phyloP scores from a whole-genome alignment of 2,797 vertebrate genomes.

The Tokudaia tokunoshimensis region DNA sequence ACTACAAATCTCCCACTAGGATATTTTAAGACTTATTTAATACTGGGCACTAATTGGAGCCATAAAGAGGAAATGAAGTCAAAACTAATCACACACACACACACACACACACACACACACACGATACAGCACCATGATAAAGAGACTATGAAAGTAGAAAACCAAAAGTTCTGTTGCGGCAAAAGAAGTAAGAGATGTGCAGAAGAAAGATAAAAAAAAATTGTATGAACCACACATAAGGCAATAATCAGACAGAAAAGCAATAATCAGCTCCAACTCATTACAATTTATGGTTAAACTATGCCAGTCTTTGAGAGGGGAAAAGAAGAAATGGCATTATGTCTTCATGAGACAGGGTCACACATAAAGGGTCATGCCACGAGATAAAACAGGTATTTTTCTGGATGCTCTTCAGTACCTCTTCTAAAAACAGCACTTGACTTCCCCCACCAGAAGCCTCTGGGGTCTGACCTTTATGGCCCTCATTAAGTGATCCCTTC shows the following conservation, averaged over 20 bases:
- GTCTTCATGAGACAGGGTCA: conserved; percentile 13
- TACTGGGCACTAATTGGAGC: conserved; percentile 50
- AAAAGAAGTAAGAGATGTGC: not conserved
- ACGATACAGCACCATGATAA: not conserved
- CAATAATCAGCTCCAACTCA: conserved; percentile 25
- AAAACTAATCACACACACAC: not conserved
- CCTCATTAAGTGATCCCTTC: not conserved
- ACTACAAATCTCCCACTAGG: conserved; percentile 6
- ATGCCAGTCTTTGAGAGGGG: not conserved
- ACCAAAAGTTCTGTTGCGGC: not conserved
- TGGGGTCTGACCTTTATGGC: not conserved
- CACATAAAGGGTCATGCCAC: conserved; percentile 33
- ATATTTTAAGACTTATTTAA: conserved; percentile 67
- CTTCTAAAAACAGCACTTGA: not conserved
- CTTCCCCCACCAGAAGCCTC: not conserved
- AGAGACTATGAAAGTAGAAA: not conserved
- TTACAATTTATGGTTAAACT: not conserved
- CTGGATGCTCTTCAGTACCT: not conserved
- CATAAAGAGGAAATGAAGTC: not conserved
- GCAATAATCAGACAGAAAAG: conserved; percentile 16
- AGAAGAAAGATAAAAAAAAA: not conserved
- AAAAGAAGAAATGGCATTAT: not conserved
- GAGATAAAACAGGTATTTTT: not conserved
- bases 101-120: not conserved
- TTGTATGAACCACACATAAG: not conserved